phyloP scores from a whole-genome alignment of 2,888 invertebrate species.

The Biston stratarius region DNA sequence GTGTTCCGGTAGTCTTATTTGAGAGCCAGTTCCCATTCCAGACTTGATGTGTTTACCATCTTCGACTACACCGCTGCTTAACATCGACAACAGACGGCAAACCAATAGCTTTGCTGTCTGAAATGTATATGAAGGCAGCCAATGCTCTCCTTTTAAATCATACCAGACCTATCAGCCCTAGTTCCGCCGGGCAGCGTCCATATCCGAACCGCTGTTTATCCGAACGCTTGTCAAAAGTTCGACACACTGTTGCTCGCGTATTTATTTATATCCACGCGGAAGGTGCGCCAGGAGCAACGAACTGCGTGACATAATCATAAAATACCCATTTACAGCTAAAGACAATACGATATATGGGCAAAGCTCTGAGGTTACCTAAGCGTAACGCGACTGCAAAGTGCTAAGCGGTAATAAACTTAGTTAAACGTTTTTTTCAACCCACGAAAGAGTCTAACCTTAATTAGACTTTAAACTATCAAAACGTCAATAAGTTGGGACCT shows the following conservation, averaged over 20 bases:
- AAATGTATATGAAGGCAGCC: too few relatives aligned
- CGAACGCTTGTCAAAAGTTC: slow-evolving; percentile 82
- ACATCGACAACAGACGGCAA: too few relatives aligned
- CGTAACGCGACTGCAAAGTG: slow-evolving; percentile 1
- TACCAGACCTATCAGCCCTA: slow-evolving; percentile 24
- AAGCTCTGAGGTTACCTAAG: slow-evolving; percentile 1
- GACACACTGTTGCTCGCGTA: slow-evolving; percentile 58
- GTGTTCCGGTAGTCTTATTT: too few relatives aligned
- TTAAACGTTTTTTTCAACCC: too few relatives aligned
- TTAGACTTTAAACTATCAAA: too few relatives aligned
- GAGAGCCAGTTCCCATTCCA: too few relatives aligned
- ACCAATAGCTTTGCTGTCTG: too few relatives aligned
- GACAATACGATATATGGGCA: slow-evolving; percentile 28
- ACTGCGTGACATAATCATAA: slow-evolving; percentile 59
- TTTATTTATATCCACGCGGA: slow-evolving; percentile 80
- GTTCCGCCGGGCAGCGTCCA: slow-evolving; percentile 46
- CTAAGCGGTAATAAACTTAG: too few relatives aligned
- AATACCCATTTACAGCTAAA: slow-evolving; percentile 43
- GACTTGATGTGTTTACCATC: too few relatives aligned
- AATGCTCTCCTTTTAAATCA: not conserved
- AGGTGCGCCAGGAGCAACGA: slow-evolving; percentile 81
- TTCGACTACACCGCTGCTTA: too few relatives aligned
- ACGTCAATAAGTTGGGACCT: too few relatives aligned
- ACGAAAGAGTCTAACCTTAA: too few relatives aligned
- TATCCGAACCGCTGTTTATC: slow-evolving; percentile 75